Conservation (phyloP, 2,113 vertebrate species). For the Micronisus gabar region DNA sequence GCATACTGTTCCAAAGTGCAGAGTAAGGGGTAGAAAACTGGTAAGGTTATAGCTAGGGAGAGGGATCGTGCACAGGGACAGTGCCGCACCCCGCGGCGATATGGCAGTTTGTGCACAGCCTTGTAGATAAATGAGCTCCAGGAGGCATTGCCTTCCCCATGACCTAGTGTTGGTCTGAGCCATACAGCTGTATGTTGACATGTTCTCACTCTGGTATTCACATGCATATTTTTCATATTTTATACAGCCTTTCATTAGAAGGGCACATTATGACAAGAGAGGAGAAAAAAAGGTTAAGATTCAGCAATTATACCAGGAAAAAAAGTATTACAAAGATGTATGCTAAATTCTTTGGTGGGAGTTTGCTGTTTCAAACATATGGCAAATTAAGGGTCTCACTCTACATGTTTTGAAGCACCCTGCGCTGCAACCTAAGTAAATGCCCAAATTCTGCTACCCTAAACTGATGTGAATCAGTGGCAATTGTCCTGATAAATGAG, state of each 20-base stretch:
- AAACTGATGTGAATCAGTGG: background rate
- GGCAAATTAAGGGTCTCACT: background rate
- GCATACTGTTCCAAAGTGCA: background rate
- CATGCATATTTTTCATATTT: background rate
- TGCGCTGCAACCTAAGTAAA: background rate
- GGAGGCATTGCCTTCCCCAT: background rate
- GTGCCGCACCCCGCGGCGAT: accelerated
- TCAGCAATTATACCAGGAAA: background rate
- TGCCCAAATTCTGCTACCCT: background rate
- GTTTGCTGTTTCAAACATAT: background rate
- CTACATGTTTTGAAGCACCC: background rate
- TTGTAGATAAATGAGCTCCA: background rate
- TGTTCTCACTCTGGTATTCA: background rate
- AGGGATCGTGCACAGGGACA: accelerated
- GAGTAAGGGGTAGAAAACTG: background rate
- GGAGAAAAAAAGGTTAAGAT: background rate
- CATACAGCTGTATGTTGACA: too few relatives aligned
- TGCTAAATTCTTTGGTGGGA: background rate
- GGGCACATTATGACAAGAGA: background rate
- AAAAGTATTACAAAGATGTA: background rate
- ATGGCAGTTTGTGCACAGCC: background rate
- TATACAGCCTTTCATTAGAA: background rate
- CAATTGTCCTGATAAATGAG: background rate
- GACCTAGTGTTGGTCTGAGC: background rate
- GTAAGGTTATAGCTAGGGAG: background rate